Base-by-base conservation (phyloP, 2,113 vertebrate genomes). In the Eolophus roseicapilla region DNA sequence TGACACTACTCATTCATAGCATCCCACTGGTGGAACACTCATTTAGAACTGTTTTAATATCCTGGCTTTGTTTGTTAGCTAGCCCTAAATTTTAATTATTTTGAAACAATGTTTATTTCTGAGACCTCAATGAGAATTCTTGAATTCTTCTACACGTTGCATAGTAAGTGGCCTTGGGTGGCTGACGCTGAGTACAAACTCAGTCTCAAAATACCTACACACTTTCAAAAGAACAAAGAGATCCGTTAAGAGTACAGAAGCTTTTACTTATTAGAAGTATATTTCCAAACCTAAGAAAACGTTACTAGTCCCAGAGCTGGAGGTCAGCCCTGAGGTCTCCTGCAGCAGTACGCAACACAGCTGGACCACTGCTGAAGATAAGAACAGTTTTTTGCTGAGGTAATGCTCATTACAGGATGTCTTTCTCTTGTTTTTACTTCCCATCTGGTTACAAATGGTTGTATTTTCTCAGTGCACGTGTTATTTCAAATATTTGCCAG, bases 351-450 rank as follows among this genome's bases (percentile, higher is more conserved):
- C 37, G 29, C 7, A 77, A 27, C 44, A 76, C 75, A 92, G 79
- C 86, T 97, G 75, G 53, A 39, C 43, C 3, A 3, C 11, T 86
- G 80, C 68, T 93, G 43, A 88, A 88, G 76, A 62, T 67, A 81
- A 95, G 75, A 92, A 70, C 24, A 77, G 20, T 83, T 93, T 90
- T 95, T 90, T 95, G 68, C 73, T 88, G 64, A 86, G 55, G 69
- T 81, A 88, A 75, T 86, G 18, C 19, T 57, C 64, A 49, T 69
- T 73, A 50, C 41, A 70, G 59, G 67, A 74, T 3, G 1, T 47
- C 46, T 92, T 88, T 17, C 41, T 77, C 71, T 68, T 94, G 60
- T 13, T 95, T 91, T 92, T 63, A 28, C 77, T 86, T 92, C 28
- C 37, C 76, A 86, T 80, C 68, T 70, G 20, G 25, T 92, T 86